phyloP scores from a whole-genome alignment of 2,113 vertebrate genomes.

The Coracopsis vasa region DNA sequence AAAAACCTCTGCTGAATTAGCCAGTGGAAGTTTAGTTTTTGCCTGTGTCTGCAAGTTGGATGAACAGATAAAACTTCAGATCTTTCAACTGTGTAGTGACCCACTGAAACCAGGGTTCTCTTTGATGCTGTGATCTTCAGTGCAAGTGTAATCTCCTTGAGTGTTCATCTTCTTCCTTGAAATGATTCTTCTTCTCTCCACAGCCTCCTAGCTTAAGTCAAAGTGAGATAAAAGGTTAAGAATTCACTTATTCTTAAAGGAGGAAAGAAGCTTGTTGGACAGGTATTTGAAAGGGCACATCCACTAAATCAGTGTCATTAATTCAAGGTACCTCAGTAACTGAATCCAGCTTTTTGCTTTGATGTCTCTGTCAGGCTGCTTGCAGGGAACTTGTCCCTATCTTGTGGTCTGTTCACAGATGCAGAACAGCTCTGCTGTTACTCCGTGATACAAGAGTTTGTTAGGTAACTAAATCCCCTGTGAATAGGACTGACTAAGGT shows the following conservation, averaged over 20 bases:
- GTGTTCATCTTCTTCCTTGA: neutral
- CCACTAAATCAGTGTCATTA: neutral
- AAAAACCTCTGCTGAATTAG: neutral
- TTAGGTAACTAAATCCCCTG: neutral
- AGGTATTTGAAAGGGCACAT: neutral
- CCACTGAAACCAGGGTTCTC: neutral
- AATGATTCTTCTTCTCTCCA: neutral
- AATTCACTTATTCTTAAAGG: neutral
- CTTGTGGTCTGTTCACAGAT: neutral
- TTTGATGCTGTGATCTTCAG: neutral
- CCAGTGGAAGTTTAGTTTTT: neutral
- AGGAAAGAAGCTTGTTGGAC: neutral
- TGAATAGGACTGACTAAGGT: neutral
- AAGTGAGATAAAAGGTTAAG: neutral
- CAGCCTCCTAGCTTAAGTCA: neutral
- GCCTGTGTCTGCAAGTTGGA: neutral
- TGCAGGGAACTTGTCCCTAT: neutral
- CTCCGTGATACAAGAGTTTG: neutral
- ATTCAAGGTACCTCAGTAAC: neutral
- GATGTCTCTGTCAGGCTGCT: neutral
- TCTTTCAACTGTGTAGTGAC: neutral
- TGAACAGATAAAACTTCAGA: neutral
- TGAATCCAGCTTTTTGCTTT: neutral
- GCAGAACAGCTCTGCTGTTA: neutral
- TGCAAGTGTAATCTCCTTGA: neutral